Evolutionary conservation across 2,797 vertebrate genomes (phyloP).

Genomic region (Hypotaenidia philippensis): DNA sequence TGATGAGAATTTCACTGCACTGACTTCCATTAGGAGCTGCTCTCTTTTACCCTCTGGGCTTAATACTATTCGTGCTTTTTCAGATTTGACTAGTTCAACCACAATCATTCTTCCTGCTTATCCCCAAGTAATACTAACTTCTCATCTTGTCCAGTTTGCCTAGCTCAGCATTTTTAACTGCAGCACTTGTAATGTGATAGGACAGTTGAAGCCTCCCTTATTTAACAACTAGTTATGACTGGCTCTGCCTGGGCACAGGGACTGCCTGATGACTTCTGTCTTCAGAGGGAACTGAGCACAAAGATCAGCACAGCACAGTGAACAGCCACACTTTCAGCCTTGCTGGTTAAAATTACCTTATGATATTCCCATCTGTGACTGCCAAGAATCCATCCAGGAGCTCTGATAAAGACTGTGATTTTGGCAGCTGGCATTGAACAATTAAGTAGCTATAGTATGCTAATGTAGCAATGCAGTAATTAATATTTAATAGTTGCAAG

Average conservation of each 20-base stretch:
- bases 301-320: neutral
- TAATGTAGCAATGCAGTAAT: neutral
- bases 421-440: neutral
- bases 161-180: neutral
- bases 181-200: neutral
- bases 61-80: constrained; percentile 5
- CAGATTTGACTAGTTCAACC: neutral
- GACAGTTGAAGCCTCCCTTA: neutral
- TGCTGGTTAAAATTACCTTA: neutral
- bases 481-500: neutral
- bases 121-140: neutral
- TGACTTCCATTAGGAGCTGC: neutral
- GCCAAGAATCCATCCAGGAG: neutral
- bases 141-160: neutral
- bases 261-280: neutral
- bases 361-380: neutral
- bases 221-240: neutral
- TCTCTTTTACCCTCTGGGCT: neutral
- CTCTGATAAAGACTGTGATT: neutral
- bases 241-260: neutral
- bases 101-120: neutral
- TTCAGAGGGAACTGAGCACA: neutral
- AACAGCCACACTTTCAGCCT: neutral
- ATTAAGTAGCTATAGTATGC: neutral
- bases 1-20: neutral